These are phyloP conservation scores for Troides oblongomaculatus DNA, from an alignment of 2,888 invertebrate species.

Conservation along the genomic window DNA sequence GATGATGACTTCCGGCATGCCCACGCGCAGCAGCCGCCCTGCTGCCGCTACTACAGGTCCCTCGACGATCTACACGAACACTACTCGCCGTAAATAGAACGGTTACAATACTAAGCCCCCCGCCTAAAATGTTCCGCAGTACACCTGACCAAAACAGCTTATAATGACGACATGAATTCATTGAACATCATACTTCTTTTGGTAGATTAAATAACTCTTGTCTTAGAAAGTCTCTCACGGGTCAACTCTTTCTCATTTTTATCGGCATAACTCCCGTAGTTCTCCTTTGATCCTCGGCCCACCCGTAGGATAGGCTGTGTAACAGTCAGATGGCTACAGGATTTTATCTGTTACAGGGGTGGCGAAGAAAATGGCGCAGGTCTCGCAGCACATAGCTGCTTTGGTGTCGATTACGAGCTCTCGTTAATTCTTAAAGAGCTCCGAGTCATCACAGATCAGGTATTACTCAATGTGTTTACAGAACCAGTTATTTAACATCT, in stretches of 20 bases:
- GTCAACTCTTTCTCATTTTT: slow-evolving; percentile 45
- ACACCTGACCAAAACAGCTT: slow-evolving; percentile 71
- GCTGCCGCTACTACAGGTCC: slow-evolving; percentile 90
- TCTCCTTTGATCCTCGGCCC: slow-evolving; percentile 70
- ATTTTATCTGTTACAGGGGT: slow-evolving; percentile 65
- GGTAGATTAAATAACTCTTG: slow-evolving; percentile 32
- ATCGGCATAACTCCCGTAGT: slow-evolving; percentile 73
- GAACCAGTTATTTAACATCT: too few relatives aligned
- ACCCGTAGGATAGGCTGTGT: slow-evolving; percentile 70
- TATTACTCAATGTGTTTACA: slow-evolving; percentile 45
- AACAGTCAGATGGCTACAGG: slow-evolving; percentile 71
- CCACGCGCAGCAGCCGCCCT: slow-evolving; percentile 85
- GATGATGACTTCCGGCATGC: slow-evolving; percentile 96
- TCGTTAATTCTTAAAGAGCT: slow-evolving; percentile 96
- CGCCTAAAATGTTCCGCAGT: slow-evolving; percentile 75
- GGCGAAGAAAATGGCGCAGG: slow-evolving; percentile 85
- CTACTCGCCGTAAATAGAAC: slow-evolving; percentile 80
- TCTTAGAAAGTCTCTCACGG: slow-evolving; percentile 47
- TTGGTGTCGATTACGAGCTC: slow-evolving; percentile 96
- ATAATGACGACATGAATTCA: slow-evolving; percentile 40
- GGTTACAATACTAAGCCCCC: slow-evolving; percentile 75
- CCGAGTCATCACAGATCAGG: slow-evolving; percentile 94
- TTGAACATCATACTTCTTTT: slow-evolving; percentile 47
- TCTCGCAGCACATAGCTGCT: slow-evolving; percentile 91
- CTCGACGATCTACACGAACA: slow-evolving; percentile 81